Base-by-base conservation (phyloP, 2,888 invertebrate species). In the Lithodes maja region DNA sequence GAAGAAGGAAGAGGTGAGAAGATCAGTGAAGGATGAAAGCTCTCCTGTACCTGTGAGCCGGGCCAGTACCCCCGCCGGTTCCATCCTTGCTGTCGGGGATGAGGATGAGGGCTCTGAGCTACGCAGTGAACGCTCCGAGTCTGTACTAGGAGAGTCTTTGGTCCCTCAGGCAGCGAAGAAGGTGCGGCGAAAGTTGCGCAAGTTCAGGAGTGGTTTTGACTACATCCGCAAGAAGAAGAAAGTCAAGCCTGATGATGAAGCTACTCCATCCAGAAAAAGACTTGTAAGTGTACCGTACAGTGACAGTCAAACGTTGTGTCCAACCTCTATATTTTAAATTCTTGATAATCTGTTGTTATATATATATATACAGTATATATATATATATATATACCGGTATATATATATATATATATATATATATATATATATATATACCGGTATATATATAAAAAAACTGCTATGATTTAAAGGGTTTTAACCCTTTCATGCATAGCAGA, bases 171-270 rank as follows among this genome's bases (percentile, higher is more conserved):
- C 79, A 17, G 80, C 82, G 79, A 91, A 90, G 90, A 90, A 85
- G 71, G 89, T 78, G 5, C 83, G 83, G 15, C 87, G 91, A 49
- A 91, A 91, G 80, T 90, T 90, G 83, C 78, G 90, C 78, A 97
- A 97, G 94, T 96, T 96, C 93, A 93, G 93, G 88, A 97, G 97
- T 15, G 97, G 97, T 5, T 98, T 98, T 93, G 98, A 98, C 94
- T 98, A 98, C 92, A 97, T 98, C 91, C 95, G 97, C 68, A 98
- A 98, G 93, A 97, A 97, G 94, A 98, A 98, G 94, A 97, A 97
- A 93, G 86, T 91, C 89, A 86, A 87, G 69, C 54, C 87, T n/a
- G 91, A 91, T 79, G 91, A 91, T 54, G 91, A 91, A 68, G 74
- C 85, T 2, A 81, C 88, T 9, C 88, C 88, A 33, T 89, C 88